A percentile compares a stretch with the other conserved stretches of the same genome.
These are phyloP conservation scores for Corythaeola cristata DNA, from an alignment of 2,113 vertebrate species.

Conservation along the genomic window DNA sequence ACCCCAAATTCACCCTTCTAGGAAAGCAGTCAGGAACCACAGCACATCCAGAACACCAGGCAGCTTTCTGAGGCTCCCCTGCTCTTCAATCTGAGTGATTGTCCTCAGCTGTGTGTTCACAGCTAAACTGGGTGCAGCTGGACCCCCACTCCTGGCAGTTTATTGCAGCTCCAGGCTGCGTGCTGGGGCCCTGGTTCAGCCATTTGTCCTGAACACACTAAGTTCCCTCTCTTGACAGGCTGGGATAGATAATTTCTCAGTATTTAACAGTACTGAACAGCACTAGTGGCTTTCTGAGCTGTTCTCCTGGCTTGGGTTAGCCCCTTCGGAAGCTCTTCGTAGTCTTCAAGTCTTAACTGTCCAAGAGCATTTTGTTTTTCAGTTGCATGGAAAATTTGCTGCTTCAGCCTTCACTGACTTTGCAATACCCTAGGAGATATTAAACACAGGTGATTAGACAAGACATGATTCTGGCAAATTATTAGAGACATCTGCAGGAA, in stretches of 20 bases:
- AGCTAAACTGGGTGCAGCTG: background rate
- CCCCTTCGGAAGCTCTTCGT: background rate
- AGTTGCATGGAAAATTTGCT: background rate
- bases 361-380: background rate
- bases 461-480: constrained; percentile 24
- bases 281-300: background rate
- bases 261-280: background rate
- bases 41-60: background rate
- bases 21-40: background rate
- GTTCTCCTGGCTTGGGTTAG: background rate
- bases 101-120: background rate
- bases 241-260: background rate
- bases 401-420: constrained; percentile 33
- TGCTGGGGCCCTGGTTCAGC: background rate
- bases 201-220: background rate
- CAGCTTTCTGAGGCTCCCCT: background rate
- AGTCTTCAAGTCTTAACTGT: background rate
- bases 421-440: constrained; percentile 2
- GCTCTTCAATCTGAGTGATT: background rate
- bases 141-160: background rate
- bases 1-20: background rate
- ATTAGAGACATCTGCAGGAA: constrained; percentile 39
- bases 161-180: background rate
- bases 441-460: constrained; percentile 49
- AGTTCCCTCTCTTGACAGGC: background rate